Evolutionary conservation across 2,797 vertebrate species (phyloP).

Genomic region (Sternarchorhynchus goeldii): DNA sequence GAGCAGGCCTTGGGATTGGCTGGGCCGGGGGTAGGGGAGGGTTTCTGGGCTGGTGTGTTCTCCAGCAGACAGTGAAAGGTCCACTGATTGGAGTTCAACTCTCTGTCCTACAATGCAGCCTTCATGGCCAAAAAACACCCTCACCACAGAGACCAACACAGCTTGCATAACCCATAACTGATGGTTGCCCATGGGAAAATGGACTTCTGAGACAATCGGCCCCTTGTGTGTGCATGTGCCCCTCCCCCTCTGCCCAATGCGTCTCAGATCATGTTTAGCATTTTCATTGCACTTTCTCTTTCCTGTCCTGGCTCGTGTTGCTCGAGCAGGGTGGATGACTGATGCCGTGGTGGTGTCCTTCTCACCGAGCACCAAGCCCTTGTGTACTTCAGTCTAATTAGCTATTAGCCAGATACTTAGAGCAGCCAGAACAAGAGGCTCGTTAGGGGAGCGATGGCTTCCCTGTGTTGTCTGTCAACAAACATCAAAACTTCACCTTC

Average conservation of each 20-base stretch:
- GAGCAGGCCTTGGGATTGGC: no score
- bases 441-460: slow-evolving; percentile 40
- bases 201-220: slow-evolving; percentile 45
- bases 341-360: slow-evolving; percentile 70
- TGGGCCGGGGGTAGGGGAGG: background rate
- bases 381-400: slow-evolving; percentile 69
- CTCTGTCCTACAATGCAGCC: slow-evolving; percentile 30
- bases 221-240: slow-evolving; percentile 48
- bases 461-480: slow-evolving; percentile 21
- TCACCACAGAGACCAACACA: slow-evolving; percentile 3
- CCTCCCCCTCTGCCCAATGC: slow-evolving; percentile 27
- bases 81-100: slow-evolving; percentile 3
- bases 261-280: slow-evolving; percentile 73
- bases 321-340: slow-evolving; percentile 74
- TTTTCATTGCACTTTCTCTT: slow-evolving; percentile 68
- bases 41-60: background rate
- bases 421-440: slow-evolving; percentile 46
- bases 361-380: slow-evolving; percentile 61
- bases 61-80: slow-evolving; percentile 5
- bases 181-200: slow-evolving; percentile 51
- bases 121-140: slow-evolving; percentile 31
- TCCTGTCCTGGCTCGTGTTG: slow-evolving; percentile 68
- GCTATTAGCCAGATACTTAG: slow-evolving; percentile 64
- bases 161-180: slow-evolving; percentile 49
- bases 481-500: slow-evolving; percentile 32